These are phyloP conservation scores for Ophioninae sp. DNA, from an alignment of 2,888 invertebrate genomes.

Conservation along the genomic window DNA sequence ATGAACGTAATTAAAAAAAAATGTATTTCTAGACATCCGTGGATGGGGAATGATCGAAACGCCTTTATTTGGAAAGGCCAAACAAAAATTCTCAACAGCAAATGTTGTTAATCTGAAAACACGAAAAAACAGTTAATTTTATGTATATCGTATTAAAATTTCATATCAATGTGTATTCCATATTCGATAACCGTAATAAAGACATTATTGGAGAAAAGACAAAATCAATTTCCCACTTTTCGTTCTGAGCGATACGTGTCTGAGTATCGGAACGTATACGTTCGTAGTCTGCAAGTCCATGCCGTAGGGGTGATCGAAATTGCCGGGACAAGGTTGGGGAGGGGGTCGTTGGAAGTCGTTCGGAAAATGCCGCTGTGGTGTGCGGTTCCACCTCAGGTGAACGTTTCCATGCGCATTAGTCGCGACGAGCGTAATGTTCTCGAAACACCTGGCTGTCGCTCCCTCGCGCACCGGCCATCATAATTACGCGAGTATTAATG, in stretches of 20 bases:
- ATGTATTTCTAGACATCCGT: no score
- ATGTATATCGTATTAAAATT: no score
- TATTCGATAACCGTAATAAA: no score
- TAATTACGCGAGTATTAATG: constrained; percentile 19
- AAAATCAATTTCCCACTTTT: neutral
- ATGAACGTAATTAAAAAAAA: no score
- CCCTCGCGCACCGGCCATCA: constrained; percentile 3
- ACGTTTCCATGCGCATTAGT: constrained; percentile 52
- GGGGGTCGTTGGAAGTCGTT: constrained; percentile 37
- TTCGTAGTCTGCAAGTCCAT: neutral
- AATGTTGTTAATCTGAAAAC: no score
- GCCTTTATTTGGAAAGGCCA: no score
- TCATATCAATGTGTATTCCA: no score
- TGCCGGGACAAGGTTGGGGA: constrained; percentile 48
- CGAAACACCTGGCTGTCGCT: constrained; percentile 38
- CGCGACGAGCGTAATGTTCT: constrained; percentile 56
- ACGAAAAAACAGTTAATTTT: no score
- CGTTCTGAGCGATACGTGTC: neutral
- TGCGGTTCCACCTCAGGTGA: constrained; percentile 32
- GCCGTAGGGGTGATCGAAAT: constrained; percentile 60
- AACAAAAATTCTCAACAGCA: no score
- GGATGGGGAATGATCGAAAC: no score
- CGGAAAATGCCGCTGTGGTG: constrained; percentile 48
- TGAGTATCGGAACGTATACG: neutral
- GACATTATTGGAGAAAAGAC: neutral